Base-by-base conservation (phyloP, 1,140 invertebrate genomes). In the Oedothorax gibbosus region DNA sequence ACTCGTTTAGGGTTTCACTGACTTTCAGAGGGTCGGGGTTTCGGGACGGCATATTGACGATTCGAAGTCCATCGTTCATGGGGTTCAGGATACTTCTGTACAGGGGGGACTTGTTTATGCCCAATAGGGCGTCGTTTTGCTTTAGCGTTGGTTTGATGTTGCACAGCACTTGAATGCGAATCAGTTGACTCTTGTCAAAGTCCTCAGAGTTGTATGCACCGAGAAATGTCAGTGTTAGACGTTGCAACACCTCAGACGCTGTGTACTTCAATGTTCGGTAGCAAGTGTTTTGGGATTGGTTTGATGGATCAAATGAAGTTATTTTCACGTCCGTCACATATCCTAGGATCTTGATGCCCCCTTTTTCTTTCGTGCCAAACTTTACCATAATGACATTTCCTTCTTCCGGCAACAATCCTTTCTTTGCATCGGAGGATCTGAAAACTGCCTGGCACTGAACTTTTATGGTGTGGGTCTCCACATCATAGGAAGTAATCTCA, bases 371-470 rank as follows among this genome's bases (percentile, higher is more conserved):
- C 35, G 75, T 78, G 5, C 60, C 51, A 72, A 78, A 78, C 20
- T 78, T 85, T 12, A 85, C 65, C 56, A 85, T 72, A 15, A 85
- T 71, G 12, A 85, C 72, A 56, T 79, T 79, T 10, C 83, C 75
- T 72, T 85, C 83, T 53, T 78, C 75, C 7, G 83, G 83, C 12
- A 78, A 71, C 11, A 72, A 5, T 54, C 56, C 64, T 62, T 53
- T 85, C 11, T 76, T 35, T 21, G 21, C 12, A 54, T 69, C 75
- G 49, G 50, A 9, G 14, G 8, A 35, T 2, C 18, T 78, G 18
- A 62, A 85, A n/a, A 79, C 35, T 60, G 68, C 54, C 35, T 79
- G 54, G 35, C 66, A 78, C 50, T 85, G 49, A 4, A 78, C 83
- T 20, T 35, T 78, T 35, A 64, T 78, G 35, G 66, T 78, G 49